phyloP scores from a whole-genome alignment of 2,113 vertebrate genomes.

The Epinephelus fuscoguttatus region DNA sequence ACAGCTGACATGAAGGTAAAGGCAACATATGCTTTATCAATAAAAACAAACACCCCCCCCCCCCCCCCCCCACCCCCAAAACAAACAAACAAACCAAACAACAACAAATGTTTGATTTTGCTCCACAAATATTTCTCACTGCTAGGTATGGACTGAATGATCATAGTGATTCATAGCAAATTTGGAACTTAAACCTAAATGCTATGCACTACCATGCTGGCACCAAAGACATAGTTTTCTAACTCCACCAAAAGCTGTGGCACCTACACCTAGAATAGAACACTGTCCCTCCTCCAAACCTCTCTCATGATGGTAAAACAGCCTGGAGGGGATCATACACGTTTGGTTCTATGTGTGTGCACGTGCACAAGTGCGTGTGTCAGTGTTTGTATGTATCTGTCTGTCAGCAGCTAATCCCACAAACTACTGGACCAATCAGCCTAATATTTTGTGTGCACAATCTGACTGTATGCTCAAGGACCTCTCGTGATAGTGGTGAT shows the following conservation, averaged over 20 bases:
- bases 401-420: too few relatives aligned
- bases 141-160: neutral
- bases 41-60: neutral
- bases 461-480: too few relatives aligned
- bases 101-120: neutral
- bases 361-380: too few relatives aligned
- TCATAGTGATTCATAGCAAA: too few relatives aligned
- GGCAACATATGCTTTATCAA: neutral
- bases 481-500: too few relatives aligned
- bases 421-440: too few relatives aligned
- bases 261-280: neutral
- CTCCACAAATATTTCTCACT: neutral
- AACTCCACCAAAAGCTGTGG: neutral
- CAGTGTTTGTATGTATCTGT: too few relatives aligned
- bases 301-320: neutral
- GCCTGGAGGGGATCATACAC: too few relatives aligned
- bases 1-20: conserved; percentile 26
- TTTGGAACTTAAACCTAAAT: neutral
- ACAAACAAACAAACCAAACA: too few relatives aligned
- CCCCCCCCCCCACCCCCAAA: too few relatives aligned
- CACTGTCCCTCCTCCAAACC: neutral
- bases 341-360: too few relatives aligned
- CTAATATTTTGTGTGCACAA: too few relatives aligned
- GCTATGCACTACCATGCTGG: neutral
- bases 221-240: neutral